Base-by-base conservation (phyloP, 92 coral and sea anemone species). In the Desmophyllum pertusum region DNA sequence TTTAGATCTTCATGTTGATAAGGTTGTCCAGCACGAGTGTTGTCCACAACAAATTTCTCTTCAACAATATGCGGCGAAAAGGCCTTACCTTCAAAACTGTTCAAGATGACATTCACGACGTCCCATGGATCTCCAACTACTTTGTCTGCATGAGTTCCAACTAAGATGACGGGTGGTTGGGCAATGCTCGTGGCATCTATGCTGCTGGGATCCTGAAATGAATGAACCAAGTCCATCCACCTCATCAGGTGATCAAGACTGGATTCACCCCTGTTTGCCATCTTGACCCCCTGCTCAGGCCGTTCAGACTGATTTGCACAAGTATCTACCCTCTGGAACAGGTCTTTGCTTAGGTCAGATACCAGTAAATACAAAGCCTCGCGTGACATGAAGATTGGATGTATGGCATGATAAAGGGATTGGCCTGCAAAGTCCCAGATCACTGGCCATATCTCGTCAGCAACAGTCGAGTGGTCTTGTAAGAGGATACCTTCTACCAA, bases 341-440 rank as follows among this genome's bases (percentile, higher is more conserved):
- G 29, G 75, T 76, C 76, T 50, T 51, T 75, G 71, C 75, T 75
- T 52, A 84, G 37, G 82, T 84, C 81, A 75, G 41, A 84, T 38
- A 84, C 67, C 27, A 84, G 63, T 5, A 84, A 14, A 62, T 84
- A 84, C 19, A 84, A 76, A 14, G 87, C 87, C 39, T 66, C 76
- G 8, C 57, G 83, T 48, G 87, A 84, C 87, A 84, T 84, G 51
- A 84, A 84, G n/a, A 75, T 45, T 14, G 82, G 82, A 76, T 84
- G 81, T 38, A 76, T 41, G 66, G 82, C 87, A 38, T 84, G 75
- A 31, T 75, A 84, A 4, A 75, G 75, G 38, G 81, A 63, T 66
- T 84, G 87, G 39, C 87, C 87, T 31, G 87, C 64, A 45, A 84
- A 84, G 66, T 84, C 87, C 87, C 87, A 84, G 75, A 84, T 64